Percentiles rank a stretch among this genome's conserved stretches.
Evolutionary conservation across 2,888 invertebrate species (phyloP).

Genomic region (Macrophya alboannulata): DNA sequence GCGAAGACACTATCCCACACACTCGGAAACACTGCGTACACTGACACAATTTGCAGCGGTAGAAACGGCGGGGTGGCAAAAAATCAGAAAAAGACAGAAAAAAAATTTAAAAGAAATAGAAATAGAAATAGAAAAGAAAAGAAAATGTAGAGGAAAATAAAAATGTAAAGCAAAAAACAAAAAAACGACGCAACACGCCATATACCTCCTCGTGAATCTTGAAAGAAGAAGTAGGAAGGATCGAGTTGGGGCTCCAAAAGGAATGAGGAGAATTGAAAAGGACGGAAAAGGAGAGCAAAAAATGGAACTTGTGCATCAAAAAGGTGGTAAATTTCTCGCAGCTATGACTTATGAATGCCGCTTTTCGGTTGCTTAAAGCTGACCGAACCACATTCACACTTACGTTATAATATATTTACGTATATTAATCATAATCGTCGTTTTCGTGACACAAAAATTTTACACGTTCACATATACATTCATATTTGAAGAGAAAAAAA

Average conservation of each 20-base stretch:
- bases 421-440: neutral
- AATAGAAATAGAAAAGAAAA: neutral
- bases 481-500: neutral
- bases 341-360: constrained; percentile 23
- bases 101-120: neutral
- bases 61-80: neutral
- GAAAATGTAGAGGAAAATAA: neutral
- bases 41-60: constrained; percentile 1
- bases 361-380: constrained; percentile 28
- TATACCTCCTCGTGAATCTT: constrained; percentile 12
- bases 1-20: neutral
- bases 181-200: constrained; percentile 9
- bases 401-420: neutral
- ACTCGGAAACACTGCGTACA: constrained; percentile 12
- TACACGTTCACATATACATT: neutral
- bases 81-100: neutral
- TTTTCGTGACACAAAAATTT: constrained; percentile 1
- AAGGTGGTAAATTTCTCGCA: constrained; percentile 26
- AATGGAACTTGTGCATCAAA: constrained; percentile 22
- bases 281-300: neutral
- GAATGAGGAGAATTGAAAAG: constrained; percentile 10
- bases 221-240: neutral
- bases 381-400: neutral
- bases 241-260: neutral
- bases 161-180: neutral